These are phyloP conservation scores for Leistus spinibarbis DNA, from an alignment of 2,888 invertebrate species.

Conservation along the genomic window DNA sequence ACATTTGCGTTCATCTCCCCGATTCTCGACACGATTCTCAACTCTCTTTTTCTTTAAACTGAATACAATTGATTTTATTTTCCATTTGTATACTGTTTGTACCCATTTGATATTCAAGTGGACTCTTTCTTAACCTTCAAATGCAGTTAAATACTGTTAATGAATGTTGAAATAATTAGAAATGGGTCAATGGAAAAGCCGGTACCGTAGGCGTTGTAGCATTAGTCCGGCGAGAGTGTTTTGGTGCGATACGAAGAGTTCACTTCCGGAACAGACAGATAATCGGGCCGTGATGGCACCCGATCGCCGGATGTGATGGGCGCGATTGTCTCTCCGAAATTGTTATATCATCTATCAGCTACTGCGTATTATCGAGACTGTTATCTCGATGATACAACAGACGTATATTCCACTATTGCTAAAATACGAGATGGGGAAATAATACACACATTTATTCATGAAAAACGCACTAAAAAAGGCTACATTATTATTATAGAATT, in stretches of 20 bases:
- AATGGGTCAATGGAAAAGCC: conserved; percentile 4
- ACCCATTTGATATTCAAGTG: background rate
- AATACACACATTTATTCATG: too few species aligned
- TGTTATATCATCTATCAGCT: background rate
- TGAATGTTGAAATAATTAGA: background rate
- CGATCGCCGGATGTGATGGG: conserved; percentile 6
- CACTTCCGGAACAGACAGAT: conserved; percentile 5
- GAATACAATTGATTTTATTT: background rate
- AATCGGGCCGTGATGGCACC: background rate
- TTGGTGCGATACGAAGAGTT: background rate
- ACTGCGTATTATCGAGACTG: background rate
- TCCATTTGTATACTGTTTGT: background rate
- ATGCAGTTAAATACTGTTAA: background rate
- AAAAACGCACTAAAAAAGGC: too few species aligned
- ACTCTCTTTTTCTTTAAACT: background rate
- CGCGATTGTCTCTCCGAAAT: background rate
- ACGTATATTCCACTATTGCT: background rate
- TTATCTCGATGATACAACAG: background rate
- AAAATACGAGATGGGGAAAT: background rate
- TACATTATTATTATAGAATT: too few species aligned
- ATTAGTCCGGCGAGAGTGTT: background rate
- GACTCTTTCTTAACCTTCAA: too few species aligned
- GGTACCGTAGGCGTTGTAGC: background rate
- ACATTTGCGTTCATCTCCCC: background rate
- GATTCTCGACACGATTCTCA: background rate